Base-by-base conservation (phyloP, 2,888 invertebrate species). In the Anoplius nigerrimus region DNA sequence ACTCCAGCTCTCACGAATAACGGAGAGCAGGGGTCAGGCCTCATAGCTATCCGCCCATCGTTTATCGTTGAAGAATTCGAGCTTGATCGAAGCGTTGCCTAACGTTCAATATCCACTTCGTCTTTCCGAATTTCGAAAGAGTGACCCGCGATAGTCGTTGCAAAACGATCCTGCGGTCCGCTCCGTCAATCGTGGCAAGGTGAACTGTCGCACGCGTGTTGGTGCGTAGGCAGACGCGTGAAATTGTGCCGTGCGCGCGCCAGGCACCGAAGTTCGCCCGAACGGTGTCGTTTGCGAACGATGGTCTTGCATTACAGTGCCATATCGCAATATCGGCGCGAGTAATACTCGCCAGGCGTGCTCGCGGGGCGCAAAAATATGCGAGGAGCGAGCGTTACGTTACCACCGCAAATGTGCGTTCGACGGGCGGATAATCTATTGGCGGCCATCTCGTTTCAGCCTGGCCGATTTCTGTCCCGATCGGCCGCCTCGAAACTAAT, bases 111-210 rank as follows among this genome's bases (percentile, higher is more conserved):
- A 11, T 6, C 34, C 34, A 34, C 11, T 34, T 34, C 34, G 11
- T 6, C 11, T 34, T 34, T 6, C 34, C 34, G 34, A 34, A 34
- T 34, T 34, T 52, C 2, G 27, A 43, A 64, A 64, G 21, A 53
- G 8, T 16, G 24, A 53, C 53, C 43, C 4, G 54, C 61, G 65
- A 27, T 34, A 56, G 56, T 18, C 65, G n/a, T 62, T 53, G 67
- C 58, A 63, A 71, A 71, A 69, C 16, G 59, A 68, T 68, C 64
- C 13, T 45, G 58, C 15, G 59, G 63, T 75, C 62, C 56, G 43
- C 61, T 53, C 46, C 56, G 24, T 63, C 66, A 42, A 22, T 71
- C 52, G 34, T 18, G 42, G 16, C 48, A n/a, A 24, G 61, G 42
- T 51, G 53, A 71, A 63, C 54, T 70, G 51, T 59, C 52, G 51